A percentile compares a stretch with the other conserved stretches of the same genome.
These are phyloP conservation scores for Griposia aprilina DNA, from an alignment of 2,888 invertebrate genomes.

Conservation along the genomic window DNA sequence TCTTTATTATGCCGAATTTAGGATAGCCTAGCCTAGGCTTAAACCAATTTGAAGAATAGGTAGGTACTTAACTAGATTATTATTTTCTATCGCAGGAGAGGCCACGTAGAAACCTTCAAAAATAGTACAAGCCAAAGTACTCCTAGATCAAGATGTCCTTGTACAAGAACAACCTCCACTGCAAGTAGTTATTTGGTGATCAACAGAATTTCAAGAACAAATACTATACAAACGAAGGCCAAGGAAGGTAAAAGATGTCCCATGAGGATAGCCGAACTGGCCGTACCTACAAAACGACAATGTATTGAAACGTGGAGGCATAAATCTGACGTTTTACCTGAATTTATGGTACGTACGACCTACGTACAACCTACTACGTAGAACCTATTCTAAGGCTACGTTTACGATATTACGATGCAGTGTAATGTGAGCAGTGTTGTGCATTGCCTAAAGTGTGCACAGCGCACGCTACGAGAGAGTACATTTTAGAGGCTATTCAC, in stretches of 20 bases:
- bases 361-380: no score
- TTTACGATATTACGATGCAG: not conserved
- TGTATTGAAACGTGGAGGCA: slow-evolving; percentile 84
- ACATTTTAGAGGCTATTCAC: not conserved
- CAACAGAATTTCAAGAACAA: slow-evolving; percentile 3
- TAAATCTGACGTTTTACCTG: slow-evolving; percentile 78
- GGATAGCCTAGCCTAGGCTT: not conserved
- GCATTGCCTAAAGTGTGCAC: not conserved
- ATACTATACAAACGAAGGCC: slow-evolving; percentile 15
- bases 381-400: not conserved
- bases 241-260: slow-evolving; percentile 71
- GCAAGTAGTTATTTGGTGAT: slow-evolving; percentile 3
- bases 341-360: slow-evolving; percentile 76
- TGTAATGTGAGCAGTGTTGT: no score
- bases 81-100: slow-evolving; percentile 29
- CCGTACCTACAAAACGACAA: slow-evolving; percentile 82
- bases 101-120: not conserved
- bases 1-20: not conserved
- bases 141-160: slow-evolving; percentile 11
- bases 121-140: not conserved
- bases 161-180: not conserved
- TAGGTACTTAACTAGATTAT: not conserved
- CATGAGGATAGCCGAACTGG: slow-evolving; percentile 82
- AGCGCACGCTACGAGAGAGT: not conserved
- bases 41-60: not conserved